Conservation (phyloP, 2,888 invertebrate genomes). For the Morpho helenor region DNA sequence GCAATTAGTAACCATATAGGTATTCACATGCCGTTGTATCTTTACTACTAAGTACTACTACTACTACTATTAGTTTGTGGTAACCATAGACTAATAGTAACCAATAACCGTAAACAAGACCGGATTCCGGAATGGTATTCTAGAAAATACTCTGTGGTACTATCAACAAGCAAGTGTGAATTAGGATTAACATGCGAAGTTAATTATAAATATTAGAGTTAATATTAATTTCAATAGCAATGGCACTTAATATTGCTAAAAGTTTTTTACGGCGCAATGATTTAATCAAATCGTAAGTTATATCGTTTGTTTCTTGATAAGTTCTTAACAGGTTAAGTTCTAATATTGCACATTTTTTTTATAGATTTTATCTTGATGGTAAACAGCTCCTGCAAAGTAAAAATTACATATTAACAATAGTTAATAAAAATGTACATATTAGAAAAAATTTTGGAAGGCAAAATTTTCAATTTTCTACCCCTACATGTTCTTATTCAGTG, state of each 20-base stretch:
- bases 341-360: conserved; percentile 26
- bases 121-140: too few relatives aligned
- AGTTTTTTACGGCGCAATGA: conserved; percentile 36
- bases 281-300: conserved; percentile 52
- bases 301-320: conserved; percentile 2
- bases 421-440: not conserved
- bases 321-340: conserved; percentile 12
- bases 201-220: too few relatives aligned
- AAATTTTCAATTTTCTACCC: not conserved
- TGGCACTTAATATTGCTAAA: conserved; percentile 26
- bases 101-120: too few relatives aligned
- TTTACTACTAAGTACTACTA: too few relatives aligned
- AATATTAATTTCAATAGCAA: not conserved
- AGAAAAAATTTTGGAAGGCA: conserved; percentile 1
- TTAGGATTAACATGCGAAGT: too few relatives aligned
- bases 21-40: too few relatives aligned
- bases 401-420: conserved; percentile 19
- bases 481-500: conserved; percentile 45
- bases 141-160: too few relatives aligned
- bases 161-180: too few relatives aligned
- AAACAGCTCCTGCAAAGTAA: conserved; percentile 31
- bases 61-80: too few relatives aligned
- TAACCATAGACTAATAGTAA: too few relatives aligned
- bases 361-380: conserved; percentile 42
- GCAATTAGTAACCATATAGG: too few relatives aligned